phyloP scores from a whole-genome alignment of 2,888 invertebrate genomes.

The Polietes domitor region DNA sequence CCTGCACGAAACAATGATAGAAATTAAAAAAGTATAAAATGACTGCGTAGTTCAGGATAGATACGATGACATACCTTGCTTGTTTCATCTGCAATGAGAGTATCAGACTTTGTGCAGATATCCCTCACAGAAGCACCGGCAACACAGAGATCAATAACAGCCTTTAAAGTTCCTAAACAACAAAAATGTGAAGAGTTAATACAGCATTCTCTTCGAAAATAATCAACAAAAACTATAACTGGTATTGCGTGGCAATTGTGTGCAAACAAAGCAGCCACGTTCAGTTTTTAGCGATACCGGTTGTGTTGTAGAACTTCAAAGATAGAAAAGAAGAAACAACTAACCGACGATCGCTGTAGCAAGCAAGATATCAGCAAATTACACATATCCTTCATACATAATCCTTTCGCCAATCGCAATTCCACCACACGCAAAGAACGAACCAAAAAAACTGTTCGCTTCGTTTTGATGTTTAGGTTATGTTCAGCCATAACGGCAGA shows the following conservation, averaged over 20 bases:
- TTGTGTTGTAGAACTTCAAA: neutral
- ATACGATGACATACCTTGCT: conserved; percentile 85
- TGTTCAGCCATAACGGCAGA: conserved; percentile 57
- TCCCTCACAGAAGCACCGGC: conserved; percentile 94
- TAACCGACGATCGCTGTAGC: neutral
- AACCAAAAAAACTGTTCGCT: neutral
- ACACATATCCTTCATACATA: neutral
- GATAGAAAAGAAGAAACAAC: neutral
- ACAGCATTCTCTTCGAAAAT: neutral
- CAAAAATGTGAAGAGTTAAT: conserved; percentile 9
- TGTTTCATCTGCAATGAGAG: conserved; percentile 93
- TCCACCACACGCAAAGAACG: neutral
- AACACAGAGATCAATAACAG: conserved; percentile 92
- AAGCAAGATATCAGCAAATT: neutral
- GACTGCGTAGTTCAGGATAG: neutral
- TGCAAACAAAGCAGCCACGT: conserved; percentile 25
- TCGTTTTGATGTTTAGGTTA: conserved; percentile 56
- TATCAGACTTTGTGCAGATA: conserved; percentile 96
- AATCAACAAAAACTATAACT: too few species aligned
- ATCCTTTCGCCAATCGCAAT: neutral
- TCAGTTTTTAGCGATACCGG: neutral
- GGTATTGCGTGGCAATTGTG: conserved; percentile 21
- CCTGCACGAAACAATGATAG: conserved; percentile 73
- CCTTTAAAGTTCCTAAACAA: conserved; percentile 92
- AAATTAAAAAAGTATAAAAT: too few species aligned